Percentiles rank a stretch among this genome's conserved stretches.
Evolutionary conservation across 1,140 invertebrate species (phyloP).

Genomic region (Probaryconus sp.): DNA sequence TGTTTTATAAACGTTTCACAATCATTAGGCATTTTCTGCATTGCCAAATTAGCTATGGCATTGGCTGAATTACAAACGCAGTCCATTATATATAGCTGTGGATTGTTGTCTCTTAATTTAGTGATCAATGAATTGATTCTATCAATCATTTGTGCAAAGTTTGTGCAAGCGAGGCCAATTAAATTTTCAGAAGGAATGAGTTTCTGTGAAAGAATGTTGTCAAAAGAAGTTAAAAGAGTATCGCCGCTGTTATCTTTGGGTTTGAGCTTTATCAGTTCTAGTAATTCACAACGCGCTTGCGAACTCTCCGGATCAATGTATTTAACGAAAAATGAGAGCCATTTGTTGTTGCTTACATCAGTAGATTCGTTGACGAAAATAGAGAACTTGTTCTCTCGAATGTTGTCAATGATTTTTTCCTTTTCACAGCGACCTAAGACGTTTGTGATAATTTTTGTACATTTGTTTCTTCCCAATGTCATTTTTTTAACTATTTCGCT

Average conservation of each 20-base stretch:
- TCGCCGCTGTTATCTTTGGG: constrained; percentile 26
- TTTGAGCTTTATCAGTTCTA: constrained; percentile 34
- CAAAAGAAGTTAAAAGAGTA: constrained; percentile 15
- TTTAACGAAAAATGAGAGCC: constrained; percentile 39
- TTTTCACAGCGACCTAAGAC: constrained; percentile 37
- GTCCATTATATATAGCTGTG: constrained; percentile 34
- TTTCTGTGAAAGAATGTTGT: constrained; percentile 36
- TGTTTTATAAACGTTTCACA: constrained; percentile 29
- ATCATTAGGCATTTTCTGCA: constrained; percentile 11
- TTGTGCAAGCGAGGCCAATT: constrained; percentile 34
- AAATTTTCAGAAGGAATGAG: constrained; percentile 41
- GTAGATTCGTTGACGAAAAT: constrained; percentile 42
- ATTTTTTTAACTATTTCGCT: constrained; percentile 45
- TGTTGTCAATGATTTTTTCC: constrained; percentile 47
- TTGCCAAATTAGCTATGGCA: constrained; percentile 1
- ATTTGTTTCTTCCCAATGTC: constrained; percentile 40
- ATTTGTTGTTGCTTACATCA: constrained; percentile 37
- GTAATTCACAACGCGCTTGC: constrained; percentile 26
- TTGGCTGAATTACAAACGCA: constrained; percentile 32
- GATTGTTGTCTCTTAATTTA: constrained; percentile 22
- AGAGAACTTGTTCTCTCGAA: constrained; percentile 39
- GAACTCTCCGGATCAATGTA: constrained; percentile 28
- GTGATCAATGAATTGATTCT: constrained; percentile 16
- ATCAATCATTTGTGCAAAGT: constrained; percentile 31
- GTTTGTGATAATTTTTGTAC: constrained; percentile 48